A percentile compares a stretch with the other conserved stretches of the same genome.
phyloP scores from a whole-genome alignment of 2,113 vertebrate genomes.

The Hemicordylus capensis region DNA sequence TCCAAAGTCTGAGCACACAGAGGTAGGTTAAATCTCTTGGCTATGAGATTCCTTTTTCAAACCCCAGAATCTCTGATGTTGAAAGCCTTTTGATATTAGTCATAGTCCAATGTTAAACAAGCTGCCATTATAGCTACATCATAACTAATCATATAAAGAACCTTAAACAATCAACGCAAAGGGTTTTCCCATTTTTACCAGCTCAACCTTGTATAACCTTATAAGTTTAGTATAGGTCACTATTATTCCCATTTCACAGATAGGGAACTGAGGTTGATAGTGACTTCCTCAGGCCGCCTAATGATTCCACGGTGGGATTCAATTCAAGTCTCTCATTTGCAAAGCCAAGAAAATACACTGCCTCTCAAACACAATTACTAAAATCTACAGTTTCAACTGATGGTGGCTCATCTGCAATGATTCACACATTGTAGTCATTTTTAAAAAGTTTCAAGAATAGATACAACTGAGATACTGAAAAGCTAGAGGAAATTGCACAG shows the following conservation, averaged over 20 bases:
- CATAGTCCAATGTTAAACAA: background rate
- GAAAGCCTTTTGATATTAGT: background rate
- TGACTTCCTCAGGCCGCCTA: background rate
- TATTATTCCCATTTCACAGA: background rate
- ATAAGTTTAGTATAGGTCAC: background rate
- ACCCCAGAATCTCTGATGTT: background rate
- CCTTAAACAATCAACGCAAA: background rate
- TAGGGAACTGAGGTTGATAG: background rate
- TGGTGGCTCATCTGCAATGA: conserved; percentile 45
- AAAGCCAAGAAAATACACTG: background rate
- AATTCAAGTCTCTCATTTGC: background rate
- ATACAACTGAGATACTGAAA: conserved; percentile 39
- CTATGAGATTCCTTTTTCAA: background rate
- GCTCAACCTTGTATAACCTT: background rate
- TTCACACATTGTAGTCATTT: conserved; percentile 13
- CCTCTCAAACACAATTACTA: background rate
- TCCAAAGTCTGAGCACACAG: background rate
- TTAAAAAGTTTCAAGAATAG: conserved; percentile 26
- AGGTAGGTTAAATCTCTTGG: background rate
- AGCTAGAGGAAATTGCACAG: conserved; percentile 51
- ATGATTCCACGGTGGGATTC: background rate
- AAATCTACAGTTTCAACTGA: background rate
- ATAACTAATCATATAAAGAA: background rate
- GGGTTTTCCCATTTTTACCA: background rate
- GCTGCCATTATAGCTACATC: background rate